Percentiles rank a stretch among this genome's conserved stretches.
Conservation (phyloP, 2,888 invertebrate species). For the Acrocera orbiculus region DNA sequence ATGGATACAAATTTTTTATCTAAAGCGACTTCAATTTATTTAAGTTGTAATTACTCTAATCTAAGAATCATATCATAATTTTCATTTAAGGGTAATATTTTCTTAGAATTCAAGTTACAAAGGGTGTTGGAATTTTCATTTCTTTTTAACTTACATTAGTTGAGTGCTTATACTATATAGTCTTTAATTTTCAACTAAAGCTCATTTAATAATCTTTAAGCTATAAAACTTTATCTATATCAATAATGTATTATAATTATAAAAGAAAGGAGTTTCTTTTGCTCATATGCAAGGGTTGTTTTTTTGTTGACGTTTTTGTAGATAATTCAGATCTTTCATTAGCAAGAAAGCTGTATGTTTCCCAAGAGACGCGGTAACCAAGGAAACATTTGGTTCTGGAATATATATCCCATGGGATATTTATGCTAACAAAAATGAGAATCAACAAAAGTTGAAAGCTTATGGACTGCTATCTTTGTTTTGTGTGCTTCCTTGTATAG, state of each 20-base stretch:
- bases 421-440: too few relatives aligned
- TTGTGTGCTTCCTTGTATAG: too few relatives aligned
- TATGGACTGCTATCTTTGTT: conserved; percentile 2
- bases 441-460: conserved; percentile 1
- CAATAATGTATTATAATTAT: too few relatives aligned
- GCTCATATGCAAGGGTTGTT: background rate
- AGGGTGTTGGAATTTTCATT: background rate
- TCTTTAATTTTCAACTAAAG: too few relatives aligned
- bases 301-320: background rate
- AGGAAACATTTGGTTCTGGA: conserved; percentile 20
- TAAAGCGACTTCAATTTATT: conserved; percentile 11
- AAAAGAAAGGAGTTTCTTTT: too few relatives aligned
- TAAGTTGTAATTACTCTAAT: conserved; percentile 12
- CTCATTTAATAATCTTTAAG: too few relatives aligned
- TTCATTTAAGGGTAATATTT: conserved; percentile 1
- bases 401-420: too few relatives aligned
- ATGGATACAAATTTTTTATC: conserved; percentile 11
- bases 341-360: too few relatives aligned
- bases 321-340: background rate
- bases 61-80: conserved; percentile 11
- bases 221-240: too few relatives aligned
- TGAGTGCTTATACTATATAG: too few relatives aligned
- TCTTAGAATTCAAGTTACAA: background rate
- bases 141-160: too few relatives aligned
- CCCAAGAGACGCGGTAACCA: conserved; percentile 20